Conservation (phyloP, 2,797 vertebrate species). For the Coendou prehensilis region DNA sequence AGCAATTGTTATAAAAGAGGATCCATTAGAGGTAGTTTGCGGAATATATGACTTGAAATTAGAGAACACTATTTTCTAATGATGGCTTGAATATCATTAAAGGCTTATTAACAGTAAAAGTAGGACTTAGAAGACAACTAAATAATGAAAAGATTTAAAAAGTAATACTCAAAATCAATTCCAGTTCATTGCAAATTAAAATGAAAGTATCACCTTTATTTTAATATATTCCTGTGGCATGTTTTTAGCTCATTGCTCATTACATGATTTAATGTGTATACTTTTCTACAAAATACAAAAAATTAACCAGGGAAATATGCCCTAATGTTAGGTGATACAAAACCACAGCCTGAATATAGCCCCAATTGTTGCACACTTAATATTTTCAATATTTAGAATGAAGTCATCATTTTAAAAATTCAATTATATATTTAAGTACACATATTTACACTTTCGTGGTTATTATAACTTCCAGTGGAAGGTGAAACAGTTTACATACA, state of each 20-base stretch:
- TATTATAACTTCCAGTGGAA: not conserved
- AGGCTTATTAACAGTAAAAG: not conserved
- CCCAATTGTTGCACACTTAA: not conserved
- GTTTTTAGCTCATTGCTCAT: not conserved
- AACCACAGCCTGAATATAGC: not conserved
- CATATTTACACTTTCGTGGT: not conserved
- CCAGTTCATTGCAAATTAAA: not conserved
- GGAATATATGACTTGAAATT: not conserved
- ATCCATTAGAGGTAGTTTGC: not conserved
- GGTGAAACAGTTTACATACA: conserved; percentile 89
- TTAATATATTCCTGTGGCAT: not conserved
- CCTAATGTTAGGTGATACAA: not conserved
- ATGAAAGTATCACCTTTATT: not conserved
- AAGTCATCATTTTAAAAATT: not conserved
- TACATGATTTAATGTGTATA: not conserved
- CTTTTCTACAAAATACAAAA: not conserved
- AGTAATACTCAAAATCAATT: not conserved
- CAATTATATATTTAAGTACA: not conserved
- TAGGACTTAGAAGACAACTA: not conserved
- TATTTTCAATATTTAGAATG: not conserved
- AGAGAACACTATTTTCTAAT: not conserved
- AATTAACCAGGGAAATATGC: not conserved
- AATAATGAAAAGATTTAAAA: not conserved
- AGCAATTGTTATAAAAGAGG: not conserved
- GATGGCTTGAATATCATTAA: not conserved